Evolutionary conservation across 2,113 vertebrate genomes (phyloP), one percentile per base, ranked within the genome.

Genomic region (Chrysemys picta): DNA sequence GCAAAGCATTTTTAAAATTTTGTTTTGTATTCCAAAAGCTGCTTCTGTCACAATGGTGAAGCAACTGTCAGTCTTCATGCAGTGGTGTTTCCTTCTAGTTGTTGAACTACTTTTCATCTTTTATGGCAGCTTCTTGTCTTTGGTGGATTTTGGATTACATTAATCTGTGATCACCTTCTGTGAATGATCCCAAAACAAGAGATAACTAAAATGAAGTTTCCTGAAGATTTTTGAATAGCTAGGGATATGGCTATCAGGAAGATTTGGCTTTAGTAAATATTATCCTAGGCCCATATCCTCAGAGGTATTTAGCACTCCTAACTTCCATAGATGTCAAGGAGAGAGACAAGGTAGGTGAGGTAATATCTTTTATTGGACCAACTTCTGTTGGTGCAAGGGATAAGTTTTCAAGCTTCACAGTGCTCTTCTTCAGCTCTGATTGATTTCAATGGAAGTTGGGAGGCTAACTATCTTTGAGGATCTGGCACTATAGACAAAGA

Each of bases 161-260:
- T 52, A n/a, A 84, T 27, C 85, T 80, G 25, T 2, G 16, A 62
- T 14, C 82, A 13, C n/a, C 47, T 93, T 45, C 42, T 76, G 21
- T 22, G 42, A n/a, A 24, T 45, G 38, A 76, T 10, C 38, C 11
- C 21, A 25, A 76, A 45, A 45, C 72, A 6, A 4, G 72, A 45
- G 38, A 76, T 56, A 54, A 89, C 9, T 76, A 82, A 19, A 81
- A 92, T 54, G 5, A 8, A 80, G 13, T 52, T 24, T 90, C 84
- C 76, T 45, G 1, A 80, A 62, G 80, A 76, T 24, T 80, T 72
- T 69, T 80, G 38, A 88, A 87, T 8, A 88, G 82, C 59, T 19
- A 0, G 1, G 49, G 31, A 31, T 22, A 29, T 56, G 19, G 0
- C 6, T 87, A 13, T n/a, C 3, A 84, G 27, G 12, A 85, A 53